Evolutionary conservation across 2,113 vertebrate genomes (phyloP).

Genomic region (Synodontis membranacea): DNA sequence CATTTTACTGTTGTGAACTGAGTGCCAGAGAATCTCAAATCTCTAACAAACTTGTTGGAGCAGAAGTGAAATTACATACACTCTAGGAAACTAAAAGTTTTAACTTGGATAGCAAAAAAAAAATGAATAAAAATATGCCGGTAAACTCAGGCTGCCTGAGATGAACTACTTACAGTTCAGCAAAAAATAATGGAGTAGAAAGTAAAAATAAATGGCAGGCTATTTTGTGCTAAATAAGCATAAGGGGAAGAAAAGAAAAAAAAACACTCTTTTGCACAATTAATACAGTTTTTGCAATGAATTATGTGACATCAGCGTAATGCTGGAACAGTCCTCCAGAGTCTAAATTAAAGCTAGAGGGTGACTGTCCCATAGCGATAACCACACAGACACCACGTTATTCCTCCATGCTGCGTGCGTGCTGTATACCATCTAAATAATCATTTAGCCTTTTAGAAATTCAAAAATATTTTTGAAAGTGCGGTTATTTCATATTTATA

Average conservation of each 20-base stretch:
- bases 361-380: neutral
- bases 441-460: neutral
- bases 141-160: neutral
- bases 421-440: neutral
- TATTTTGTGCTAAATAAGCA: neutral
- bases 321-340: neutral
- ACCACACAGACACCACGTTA: neutral
- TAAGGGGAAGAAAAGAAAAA: neutral
- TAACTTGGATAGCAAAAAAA: neutral
- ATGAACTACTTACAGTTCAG: neutral
- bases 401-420: neutral
- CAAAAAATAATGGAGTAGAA: neutral
- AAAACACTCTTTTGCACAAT: neutral
- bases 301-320: neutral
- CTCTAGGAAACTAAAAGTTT: neutral
- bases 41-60: neutral
- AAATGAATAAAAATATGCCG: neutral
- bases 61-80: neutral
- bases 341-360: neutral
- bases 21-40: neutral
- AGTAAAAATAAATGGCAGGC: neutral
- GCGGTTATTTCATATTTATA: too few relatives aligned
- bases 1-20: neutral
- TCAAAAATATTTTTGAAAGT: neutral
- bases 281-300: neutral